These are phyloP conservation scores for Diorhabda elongata DNA, from an alignment of 1,140 invertebrate genomes.

Conservation along the genomic window DNA sequence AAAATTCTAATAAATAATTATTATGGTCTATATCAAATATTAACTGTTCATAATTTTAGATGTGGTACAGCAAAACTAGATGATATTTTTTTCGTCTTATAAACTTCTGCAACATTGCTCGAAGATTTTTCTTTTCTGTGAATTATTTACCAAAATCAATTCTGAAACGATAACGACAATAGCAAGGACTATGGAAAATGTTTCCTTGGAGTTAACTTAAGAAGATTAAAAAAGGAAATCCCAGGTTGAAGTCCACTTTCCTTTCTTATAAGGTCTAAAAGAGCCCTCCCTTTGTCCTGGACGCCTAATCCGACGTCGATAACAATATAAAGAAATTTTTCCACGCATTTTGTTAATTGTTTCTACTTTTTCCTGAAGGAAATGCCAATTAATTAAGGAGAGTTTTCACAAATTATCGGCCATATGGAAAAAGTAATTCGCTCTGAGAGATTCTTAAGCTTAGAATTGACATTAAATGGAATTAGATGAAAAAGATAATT, in stretches of 20 bases:
- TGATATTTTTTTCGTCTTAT: too few species aligned
- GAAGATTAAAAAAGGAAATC: background rate
- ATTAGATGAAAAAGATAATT: too few species aligned
- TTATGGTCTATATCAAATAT: too few species aligned
- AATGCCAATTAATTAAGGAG: background rate
- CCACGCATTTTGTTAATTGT: conserved; percentile 2
- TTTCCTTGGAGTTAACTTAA: background rate
- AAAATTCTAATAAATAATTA: too few species aligned
- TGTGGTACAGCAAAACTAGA: too few species aligned
- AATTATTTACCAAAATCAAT: background rate
- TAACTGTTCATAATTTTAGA: too few species aligned
- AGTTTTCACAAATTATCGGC: background rate
- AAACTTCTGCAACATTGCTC: too few species aligned
- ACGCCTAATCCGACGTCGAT: background rate
- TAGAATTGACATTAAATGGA: too few species aligned
- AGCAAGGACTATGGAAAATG: background rate
- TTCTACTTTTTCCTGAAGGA: background rate
- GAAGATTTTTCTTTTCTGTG: background rate
- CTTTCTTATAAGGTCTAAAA: background rate
- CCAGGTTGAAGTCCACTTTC: background rate
- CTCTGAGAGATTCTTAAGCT: too few species aligned
- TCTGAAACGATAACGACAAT: conserved; percentile 1
- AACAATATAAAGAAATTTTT: background rate
- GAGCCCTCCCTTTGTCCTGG: background rate
- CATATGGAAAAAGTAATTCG: background rate